These are phyloP conservation scores for Helicoverpa assulta DNA, from an alignment of 2,888 invertebrate genomes.

Conservation along the genomic window DNA sequence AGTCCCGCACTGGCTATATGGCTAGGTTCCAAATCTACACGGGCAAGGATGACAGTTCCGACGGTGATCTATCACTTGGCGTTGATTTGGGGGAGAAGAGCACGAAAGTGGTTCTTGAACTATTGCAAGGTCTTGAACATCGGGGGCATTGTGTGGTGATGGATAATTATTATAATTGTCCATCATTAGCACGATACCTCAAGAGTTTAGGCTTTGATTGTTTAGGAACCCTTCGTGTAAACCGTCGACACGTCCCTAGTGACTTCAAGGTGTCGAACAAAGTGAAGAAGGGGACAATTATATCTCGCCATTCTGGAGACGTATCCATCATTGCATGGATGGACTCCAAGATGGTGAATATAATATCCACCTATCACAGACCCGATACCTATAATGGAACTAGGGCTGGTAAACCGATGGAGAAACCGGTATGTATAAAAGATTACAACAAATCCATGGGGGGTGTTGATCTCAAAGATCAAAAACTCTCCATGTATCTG, in stretches of 20 bases:
- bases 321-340: conserved; percentile 44
- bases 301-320: conserved; percentile 50
- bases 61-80: not conserved
- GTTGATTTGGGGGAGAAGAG: conserved; percentile 8
- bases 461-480: conserved; percentile 53
- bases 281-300: conserved; percentile 21
- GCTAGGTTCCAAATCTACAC: conserved; percentile 45
- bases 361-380: conserved; percentile 44
- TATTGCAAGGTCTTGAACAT: conserved; percentile 47
- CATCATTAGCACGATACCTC: conserved; percentile 51
- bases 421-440: conserved; percentile 41
- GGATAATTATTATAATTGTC: conserved; percentile 51
- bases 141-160: conserved; percentile 46
- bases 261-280: conserved; percentile 16
- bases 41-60: not conserved
- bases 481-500: conserved; percentile 58
- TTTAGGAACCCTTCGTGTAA: conserved; percentile 52
- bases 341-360: conserved; percentile 39
- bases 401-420: conserved; percentile 23
- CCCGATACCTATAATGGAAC: conserved; percentile 16
- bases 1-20: conserved; percentile 53
- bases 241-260: conserved; percentile 53
- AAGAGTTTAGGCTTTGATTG: conserved; percentile 52
- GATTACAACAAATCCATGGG: conserved; percentile 56
- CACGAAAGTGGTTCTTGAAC: conserved; percentile 23